phyloP scores from a whole-genome alignment of 2,888 invertebrate genomes.

The Agonopterix arenella region DNA sequence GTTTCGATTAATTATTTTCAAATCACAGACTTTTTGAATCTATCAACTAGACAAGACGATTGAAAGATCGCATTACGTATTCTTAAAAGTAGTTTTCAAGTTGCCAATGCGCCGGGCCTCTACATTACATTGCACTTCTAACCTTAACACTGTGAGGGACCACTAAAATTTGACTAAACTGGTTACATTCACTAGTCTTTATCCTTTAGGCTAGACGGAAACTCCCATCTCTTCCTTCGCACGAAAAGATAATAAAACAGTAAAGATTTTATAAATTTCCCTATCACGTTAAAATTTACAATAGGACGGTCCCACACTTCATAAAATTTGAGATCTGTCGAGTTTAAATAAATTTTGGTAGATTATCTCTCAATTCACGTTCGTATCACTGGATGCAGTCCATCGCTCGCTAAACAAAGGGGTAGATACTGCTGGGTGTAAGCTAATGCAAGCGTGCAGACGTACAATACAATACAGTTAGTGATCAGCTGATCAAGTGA shows the following conservation, averaged over 20 bases:
- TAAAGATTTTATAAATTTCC: slow-evolving; percentile 37
- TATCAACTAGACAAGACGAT: slow-evolving; percentile 27
- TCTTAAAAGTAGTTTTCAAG: slow-evolving; percentile 22
- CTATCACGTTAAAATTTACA: slow-evolving; percentile 64
- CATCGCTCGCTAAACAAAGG: slow-evolving; percentile 19
- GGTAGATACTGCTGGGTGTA: slow-evolving; percentile 8
- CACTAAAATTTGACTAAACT: slow-evolving; percentile 58
- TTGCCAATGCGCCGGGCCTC: slow-evolving; percentile 55
- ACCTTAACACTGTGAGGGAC: slow-evolving; percentile 48
- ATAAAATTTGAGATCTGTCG: slow-evolving; percentile 65
- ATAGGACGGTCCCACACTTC: slow-evolving; percentile 74
- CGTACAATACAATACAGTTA: slow-evolving; percentile 5
- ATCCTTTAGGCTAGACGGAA: slow-evolving; percentile 51
- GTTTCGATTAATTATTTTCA: slow-evolving; percentile 35
- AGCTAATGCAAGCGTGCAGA: slow-evolving; percentile 24
- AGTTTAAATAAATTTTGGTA: slow-evolving; percentile 49
- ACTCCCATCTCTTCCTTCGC: slow-evolving; percentile 33
- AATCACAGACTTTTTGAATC: slow-evolving; percentile 38
- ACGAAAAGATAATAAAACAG: slow-evolving; percentile 24
- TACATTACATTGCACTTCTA: slow-evolving; percentile 39
- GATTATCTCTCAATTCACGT: slow-evolving; percentile 48
- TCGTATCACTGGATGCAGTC: slow-evolving; percentile 50
- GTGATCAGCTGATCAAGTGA: no score
- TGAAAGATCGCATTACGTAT: slow-evolving; percentile 7
- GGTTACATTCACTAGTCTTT: slow-evolving; percentile 56